Base-by-base conservation (phyloP, 2,797 vertebrate genomes). In the Protosalanx chinensis region DNA sequence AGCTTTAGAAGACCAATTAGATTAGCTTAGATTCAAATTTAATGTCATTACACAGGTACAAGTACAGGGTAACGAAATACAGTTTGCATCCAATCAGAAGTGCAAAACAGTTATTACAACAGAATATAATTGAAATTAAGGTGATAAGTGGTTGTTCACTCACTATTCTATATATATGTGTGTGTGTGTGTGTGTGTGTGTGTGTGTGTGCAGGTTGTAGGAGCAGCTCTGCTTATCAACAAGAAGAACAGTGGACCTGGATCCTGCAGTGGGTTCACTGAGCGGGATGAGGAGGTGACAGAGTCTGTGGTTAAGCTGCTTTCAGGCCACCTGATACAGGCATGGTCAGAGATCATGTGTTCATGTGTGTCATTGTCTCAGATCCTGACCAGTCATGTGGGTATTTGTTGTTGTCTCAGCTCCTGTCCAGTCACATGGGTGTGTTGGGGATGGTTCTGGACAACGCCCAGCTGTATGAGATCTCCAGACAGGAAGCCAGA, bases 391-490 rank as follows among this genome's bases (percentile, higher is more conserved):
- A 93, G 18, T 56, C 63, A 61, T 53, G 3, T n/a, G n/a, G n/a
- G n/a, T n/a, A n/a, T 46, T 15, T 62, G 67, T 79, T 65, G 51
- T 56, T 62, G 20, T 1, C 23, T 46, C 70, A 96, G 95, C 92
- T 96, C 74, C 91, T 96, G 75, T 91, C 92, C 0, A 93, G 90
- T 0, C 96, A 96, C 35, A 84, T 96, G 92, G 91, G 93, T 0
- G 92, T 95, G 53, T 92, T 95, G 74, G 95, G 94, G 16, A 93
- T 95, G 74, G 90, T 95, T 72, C 89, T 97, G 82, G 94, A 96
- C 81, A 97, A 96, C 0, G 90, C 93, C 37, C 93, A 96, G n/a
- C 63, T 97, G 65, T 95, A 94, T 63, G 95, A 96, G 78, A 95
- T 90, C 0, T 95, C 94, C 2, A 88, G 94, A 79, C 92, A 96